Percentiles rank a stretch among this genome's conserved stretches.
Conservation (phyloP, 92 coral and sea anemone species). For the Pocillopora grandis region DNA sequence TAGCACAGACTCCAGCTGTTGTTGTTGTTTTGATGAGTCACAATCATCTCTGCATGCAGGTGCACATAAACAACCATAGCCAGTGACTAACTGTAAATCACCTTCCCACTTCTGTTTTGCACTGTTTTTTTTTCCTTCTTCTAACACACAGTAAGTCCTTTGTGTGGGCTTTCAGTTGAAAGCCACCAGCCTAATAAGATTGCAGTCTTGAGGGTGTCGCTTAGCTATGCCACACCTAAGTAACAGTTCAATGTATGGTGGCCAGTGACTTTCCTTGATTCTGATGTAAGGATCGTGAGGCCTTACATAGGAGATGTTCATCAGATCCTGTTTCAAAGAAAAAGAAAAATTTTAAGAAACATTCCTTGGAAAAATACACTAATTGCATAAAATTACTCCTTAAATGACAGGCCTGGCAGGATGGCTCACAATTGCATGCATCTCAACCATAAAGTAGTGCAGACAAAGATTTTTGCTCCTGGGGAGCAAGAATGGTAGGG, state of each 20-base stretch:
- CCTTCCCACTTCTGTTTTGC: not conserved
- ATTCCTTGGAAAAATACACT: not conserved
- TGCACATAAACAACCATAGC: no score
- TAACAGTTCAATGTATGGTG: conserved; percentile 88
- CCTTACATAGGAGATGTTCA: conserved; percentile 71
- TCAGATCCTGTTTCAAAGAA: conserved; percentile 56
- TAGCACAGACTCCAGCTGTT: no score
- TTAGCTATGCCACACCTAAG: conserved; percentile 79
- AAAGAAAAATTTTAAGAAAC: not conserved
- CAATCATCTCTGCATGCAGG: no score
- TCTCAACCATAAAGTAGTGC: no score
- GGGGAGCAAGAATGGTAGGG: no score
- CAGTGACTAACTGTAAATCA: not conserved
- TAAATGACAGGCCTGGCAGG: not conserved
- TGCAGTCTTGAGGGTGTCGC: conserved; percentile 84
- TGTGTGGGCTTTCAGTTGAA: conserved; percentile 39
- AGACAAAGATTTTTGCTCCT: no score
- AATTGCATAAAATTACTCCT: not conserved
- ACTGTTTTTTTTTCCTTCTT: not conserved
- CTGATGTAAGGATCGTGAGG: conserved; percentile 90
- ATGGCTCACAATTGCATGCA: no score
- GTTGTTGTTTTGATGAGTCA: no score
- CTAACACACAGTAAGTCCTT: not conserved
- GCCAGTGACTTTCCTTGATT: conserved; percentile 77
- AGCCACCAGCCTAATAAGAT: conserved; percentile 79